Conservation (phyloP, 2,113 vertebrate species). For the Rhagologus leucostigma region DNA sequence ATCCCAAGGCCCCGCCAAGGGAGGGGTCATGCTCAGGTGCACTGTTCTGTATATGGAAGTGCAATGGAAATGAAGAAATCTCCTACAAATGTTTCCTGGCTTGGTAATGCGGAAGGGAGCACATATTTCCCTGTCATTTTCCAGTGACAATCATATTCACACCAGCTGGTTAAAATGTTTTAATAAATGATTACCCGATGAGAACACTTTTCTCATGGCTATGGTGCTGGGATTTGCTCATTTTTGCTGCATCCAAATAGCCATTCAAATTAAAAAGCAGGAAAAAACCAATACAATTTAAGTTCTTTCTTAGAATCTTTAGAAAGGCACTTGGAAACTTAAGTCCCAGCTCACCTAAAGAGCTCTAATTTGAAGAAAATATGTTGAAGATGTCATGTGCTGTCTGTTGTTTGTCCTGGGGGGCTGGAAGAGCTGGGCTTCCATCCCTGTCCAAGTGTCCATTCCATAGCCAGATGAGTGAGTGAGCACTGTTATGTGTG, state of each 20-base stretch:
- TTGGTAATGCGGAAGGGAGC: background rate
- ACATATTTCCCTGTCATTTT: background rate
- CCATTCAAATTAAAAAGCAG: background rate
- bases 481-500: fast-evolving
- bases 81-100: background rate
- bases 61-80: background rate
- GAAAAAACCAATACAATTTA: background rate
- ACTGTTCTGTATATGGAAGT: background rate
- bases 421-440: background rate
- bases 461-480: background rate
- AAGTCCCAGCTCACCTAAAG: background rate
- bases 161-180: constrained; percentile 20
- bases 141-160: background rate
- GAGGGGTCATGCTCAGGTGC: background rate
- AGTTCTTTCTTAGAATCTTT: background rate
- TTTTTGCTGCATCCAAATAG: background rate
- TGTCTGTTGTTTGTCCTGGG: background rate
- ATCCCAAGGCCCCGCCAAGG: background rate
- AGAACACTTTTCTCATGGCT: background rate
- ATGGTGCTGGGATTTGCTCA: background rate
- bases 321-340: background rate
- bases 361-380: background rate
- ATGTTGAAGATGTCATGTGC: background rate
- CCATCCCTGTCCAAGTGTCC: background rate
- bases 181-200: constrained; percentile 13